These are phyloP conservation scores for Ancistrus triradiatus DNA, from an alignment of 2,113 vertebrate species.

Conservation along the genomic window DNA sequence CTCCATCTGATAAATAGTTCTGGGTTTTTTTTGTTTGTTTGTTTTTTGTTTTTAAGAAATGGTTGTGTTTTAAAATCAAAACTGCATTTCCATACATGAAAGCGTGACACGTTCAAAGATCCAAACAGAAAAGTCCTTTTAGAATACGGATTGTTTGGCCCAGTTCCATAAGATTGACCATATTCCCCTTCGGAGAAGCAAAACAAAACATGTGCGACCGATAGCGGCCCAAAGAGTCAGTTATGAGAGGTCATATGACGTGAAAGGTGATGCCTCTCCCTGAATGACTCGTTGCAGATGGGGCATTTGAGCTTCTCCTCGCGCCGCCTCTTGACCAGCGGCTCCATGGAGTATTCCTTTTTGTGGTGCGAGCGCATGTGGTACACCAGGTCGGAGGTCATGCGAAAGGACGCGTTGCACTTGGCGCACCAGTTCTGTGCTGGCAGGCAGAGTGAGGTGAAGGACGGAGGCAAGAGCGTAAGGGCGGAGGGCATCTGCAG, in stretches of 20 bases:
- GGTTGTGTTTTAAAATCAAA: slow-evolving; percentile 74
- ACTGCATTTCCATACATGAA: slow-evolving; percentile 88
- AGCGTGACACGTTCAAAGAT: slow-evolving; percentile 77
- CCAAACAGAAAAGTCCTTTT: slow-evolving; percentile 68
- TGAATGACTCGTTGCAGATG: slow-evolving; percentile 96
- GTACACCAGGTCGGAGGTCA: slow-evolving; percentile 98
- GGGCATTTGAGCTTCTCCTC: slow-evolving; percentile 98
- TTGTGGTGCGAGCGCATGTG: slow-evolving; percentile 99
- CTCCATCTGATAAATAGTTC: slow-evolving; percentile 95
- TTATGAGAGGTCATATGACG: slow-evolving; percentile 98
- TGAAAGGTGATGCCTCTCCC: slow-evolving; percentile 94
- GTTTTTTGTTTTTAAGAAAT: no score
- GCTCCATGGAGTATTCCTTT: slow-evolving; percentile 92
- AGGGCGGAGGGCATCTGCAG: slow-evolving; percentile 90
- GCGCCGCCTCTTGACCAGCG: slow-evolving; percentile 85
- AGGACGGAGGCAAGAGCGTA: slow-evolving; percentile 90
- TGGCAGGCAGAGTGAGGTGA: slow-evolving; percentile 92
- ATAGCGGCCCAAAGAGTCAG: slow-evolving; percentile 60
- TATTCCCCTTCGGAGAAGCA: slow-evolving; percentile 27
- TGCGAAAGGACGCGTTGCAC: slow-evolving; percentile 97
- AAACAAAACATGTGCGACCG: slow-evolving; percentile 13
- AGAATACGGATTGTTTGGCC: slow-evolving; percentile 65
- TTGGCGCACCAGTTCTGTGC: slow-evolving; percentile 99
- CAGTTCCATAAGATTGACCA: slow-evolving; percentile 28
- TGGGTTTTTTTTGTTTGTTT: slow-evolving; percentile 47